Evolutionary conservation across 2,888 invertebrate genomes (phyloP).

Genomic region (Agriopis marginaria): DNA sequence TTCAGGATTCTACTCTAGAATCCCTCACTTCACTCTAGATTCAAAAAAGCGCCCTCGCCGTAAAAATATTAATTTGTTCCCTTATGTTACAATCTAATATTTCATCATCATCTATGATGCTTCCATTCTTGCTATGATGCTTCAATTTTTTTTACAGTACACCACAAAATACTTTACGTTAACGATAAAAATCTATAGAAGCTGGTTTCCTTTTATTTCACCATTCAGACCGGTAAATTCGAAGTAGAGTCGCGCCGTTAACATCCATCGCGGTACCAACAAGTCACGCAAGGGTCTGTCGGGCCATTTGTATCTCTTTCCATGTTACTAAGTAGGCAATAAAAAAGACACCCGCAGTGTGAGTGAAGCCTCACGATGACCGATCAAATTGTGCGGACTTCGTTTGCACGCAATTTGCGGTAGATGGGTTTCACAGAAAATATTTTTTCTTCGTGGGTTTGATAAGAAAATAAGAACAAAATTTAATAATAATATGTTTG

Average conservation of each 20-base stretch:
- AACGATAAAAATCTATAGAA: slow-evolving; percentile 45
- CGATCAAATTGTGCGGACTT: slow-evolving; percentile 19
- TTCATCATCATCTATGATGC: no score
- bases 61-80: no score
- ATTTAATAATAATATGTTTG: no score
- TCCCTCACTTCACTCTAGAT: no score
- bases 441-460: background rate
- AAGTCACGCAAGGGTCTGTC: slow-evolving; percentile 46
- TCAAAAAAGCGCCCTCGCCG: no score
- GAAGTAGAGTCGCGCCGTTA: slow-evolving; percentile 43
- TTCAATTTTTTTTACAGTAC: slow-evolving; percentile 1
- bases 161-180: slow-evolving; percentile 40
- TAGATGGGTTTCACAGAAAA: no score
- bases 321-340: slow-evolving; percentile 37
- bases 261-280: slow-evolving; percentile 39
- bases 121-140: no score
- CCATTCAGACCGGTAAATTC: slow-evolving; percentile 45
- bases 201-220: slow-evolving; percentile 46
- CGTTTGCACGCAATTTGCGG: slow-evolving; percentile 20
- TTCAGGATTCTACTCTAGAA: no score
- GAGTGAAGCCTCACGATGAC: slow-evolving; percentile 30
- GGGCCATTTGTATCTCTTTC: slow-evolving; percentile 43
- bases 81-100: no score
- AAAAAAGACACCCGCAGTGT: slow-evolving; percentile 30
- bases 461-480: background rate